A percentile compares a stretch with the other conserved stretches of the same genome.
Evolutionary conservation across 2,888 invertebrate species (phyloP).

Genomic region (Eristalis arbustorum): DNA sequence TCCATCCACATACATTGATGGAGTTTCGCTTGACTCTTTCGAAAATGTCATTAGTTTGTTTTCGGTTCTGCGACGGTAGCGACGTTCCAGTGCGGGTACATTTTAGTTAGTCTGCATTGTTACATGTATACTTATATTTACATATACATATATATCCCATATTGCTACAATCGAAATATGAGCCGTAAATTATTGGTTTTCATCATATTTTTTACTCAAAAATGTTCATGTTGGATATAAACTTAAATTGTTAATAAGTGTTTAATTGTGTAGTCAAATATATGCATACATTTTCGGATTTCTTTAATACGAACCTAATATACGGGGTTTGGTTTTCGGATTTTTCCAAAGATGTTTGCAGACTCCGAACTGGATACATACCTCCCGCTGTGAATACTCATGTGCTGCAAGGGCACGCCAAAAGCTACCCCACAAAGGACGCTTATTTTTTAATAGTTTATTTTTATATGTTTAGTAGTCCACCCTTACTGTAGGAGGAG

Average conservation of each 20-base stretch:
- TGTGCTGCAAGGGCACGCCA: slow-evolving; percentile 70
- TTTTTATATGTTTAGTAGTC: slow-evolving; percentile 57
- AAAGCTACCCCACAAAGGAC: slow-evolving; percentile 70
- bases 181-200: slow-evolving; percentile 1
- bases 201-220: slow-evolving; percentile 1
- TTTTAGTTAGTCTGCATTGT: slow-evolving; percentile 16
- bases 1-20: not conserved
- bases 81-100: slow-evolving; percentile 61
- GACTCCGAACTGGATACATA: slow-evolving; percentile 67
- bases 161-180: slow-evolving; percentile 35
- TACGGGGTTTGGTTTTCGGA: slow-evolving; percentile 29
- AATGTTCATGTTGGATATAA: not conserved
- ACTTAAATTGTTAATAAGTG: not conserved
- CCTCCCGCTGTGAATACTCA: slow-evolving; percentile 70
- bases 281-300: not conserved
- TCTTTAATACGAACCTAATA: not conserved
- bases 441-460: slow-evolving; percentile 63
- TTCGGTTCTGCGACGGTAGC: slow-evolving; percentile 52
- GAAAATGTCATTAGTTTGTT: slow-evolving; percentile 66
- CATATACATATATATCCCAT: slow-evolving; percentile 34
- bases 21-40: slow-evolving; percentile 65
- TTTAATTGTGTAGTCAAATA: not conserved
- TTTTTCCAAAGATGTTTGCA: slow-evolving; percentile 52
- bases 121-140: not conserved
- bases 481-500: slow-evolving; percentile 18